A percentile compares a stretch with the other conserved stretches of the same genome.
Evolutionary conservation across 2,113 vertebrate species (phyloP).

Genomic region (Ochotona curzoniae): DNA sequence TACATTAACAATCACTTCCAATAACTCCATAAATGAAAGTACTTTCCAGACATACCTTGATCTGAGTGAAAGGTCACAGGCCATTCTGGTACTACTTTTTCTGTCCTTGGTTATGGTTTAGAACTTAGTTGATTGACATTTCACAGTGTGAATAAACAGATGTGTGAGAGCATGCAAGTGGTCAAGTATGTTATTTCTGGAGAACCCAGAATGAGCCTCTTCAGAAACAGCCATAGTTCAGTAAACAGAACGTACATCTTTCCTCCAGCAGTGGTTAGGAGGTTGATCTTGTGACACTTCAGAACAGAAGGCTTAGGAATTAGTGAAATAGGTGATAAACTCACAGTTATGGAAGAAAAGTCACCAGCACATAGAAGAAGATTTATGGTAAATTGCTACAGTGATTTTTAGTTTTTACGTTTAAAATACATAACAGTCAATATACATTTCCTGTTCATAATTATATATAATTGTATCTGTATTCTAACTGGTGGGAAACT

Average conservation of each 20-base stretch:
- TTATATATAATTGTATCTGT: not conserved
- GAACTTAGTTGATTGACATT: not conserved
- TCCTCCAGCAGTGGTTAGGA: not conserved
- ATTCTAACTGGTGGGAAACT: not conserved
- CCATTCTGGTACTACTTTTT: not conserved
- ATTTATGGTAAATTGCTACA: conserved; percentile 16
- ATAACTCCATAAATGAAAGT: not conserved
- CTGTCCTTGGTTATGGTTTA: not conserved
- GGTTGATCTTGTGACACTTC: not conserved
- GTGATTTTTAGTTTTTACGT: not conserved
- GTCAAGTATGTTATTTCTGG: not conserved
- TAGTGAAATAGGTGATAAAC: not conserved
- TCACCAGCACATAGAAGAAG: not conserved
- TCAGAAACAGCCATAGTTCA: not conserved
- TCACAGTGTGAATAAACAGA: not conserved
- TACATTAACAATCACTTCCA: not conserved
- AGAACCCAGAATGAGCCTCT: not conserved
- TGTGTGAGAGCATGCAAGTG: not conserved
- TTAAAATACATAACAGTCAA: not conserved
- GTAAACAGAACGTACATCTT: not conserved
- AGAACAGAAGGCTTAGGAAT: not conserved
- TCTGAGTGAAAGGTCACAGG: not conserved
- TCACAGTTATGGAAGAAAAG: conserved; percentile 43
- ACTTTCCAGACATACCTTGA: not conserved
- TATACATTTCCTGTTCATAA: not conserved